These are phyloP conservation scores for Oreochromis grahami DNA, from an alignment of 2,797 vertebrate species.

Conservation along the genomic window DNA sequence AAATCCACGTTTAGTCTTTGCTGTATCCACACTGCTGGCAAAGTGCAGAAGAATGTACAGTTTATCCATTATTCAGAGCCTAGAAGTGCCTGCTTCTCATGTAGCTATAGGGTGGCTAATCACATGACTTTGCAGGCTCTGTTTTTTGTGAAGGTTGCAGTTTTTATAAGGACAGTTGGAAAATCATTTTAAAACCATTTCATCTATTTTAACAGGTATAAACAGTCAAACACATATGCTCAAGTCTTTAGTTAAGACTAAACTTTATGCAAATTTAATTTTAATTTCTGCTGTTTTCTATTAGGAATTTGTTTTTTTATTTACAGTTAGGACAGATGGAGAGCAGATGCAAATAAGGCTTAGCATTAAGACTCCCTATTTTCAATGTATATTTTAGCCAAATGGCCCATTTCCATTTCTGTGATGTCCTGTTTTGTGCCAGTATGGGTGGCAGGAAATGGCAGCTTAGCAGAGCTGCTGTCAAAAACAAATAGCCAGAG, in stretches of 20 bases:
- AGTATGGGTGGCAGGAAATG: background rate
- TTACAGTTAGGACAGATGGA: background rate
- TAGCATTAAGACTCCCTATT: background rate
- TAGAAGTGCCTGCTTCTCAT: conserved; percentile 1
- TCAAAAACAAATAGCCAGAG: background rate
- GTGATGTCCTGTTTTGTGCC: background rate
- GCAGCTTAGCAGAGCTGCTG: background rate
- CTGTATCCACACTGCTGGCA: background rate
- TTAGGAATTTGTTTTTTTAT: background rate
- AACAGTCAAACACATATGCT: background rate
- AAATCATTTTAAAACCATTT: background rate
- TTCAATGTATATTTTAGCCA: background rate
- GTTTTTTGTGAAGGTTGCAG: background rate
- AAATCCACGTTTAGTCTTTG: background rate
- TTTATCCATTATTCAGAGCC: conserved; percentile 36
- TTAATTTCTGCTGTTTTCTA: background rate
- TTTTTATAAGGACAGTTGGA: background rate
- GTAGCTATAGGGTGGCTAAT: background rate
- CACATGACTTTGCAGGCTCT: background rate
- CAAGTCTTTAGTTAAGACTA: background rate
- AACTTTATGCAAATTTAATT: background rate
- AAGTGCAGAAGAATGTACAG: background rate
- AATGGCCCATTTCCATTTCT: background rate
- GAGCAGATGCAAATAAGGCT: background rate
- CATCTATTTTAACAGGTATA: background rate